A percentile compares a stretch with the other conserved stretches of the same genome.
Evolutionary conservation across 2,888 invertebrate species (phyloP).

Genomic region (Rotaria socialis): DNA sequence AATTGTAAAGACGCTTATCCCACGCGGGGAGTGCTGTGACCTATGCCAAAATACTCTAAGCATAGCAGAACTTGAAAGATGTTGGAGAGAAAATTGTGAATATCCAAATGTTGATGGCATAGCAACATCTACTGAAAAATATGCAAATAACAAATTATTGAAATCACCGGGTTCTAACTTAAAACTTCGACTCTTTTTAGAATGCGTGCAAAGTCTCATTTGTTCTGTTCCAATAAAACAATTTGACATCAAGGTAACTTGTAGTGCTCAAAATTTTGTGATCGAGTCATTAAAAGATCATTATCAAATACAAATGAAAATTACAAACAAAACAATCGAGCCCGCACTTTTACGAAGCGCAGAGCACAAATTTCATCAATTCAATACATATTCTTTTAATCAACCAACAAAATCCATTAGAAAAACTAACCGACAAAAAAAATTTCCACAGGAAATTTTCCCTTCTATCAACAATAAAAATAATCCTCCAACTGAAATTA

Average conservation of each 20-base stretch:
- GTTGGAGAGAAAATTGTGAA: neutral
- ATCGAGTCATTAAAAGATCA: neutral
- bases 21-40: too few relatives aligned
- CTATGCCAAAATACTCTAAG: neutral
- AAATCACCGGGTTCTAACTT: neutral
- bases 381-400: neutral
- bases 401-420: neutral
- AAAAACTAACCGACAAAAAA: neutral
- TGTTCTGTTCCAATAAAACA: neutral
- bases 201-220: neutral
- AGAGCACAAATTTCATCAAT: neutral
- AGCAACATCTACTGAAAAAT: neutral
- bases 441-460: too few relatives aligned
- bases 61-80: neutral
- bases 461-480: too few relatives aligned
- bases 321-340: neutral
- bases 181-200: neutral
- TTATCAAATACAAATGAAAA: neutral
- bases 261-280: neutral
- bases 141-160: neutral
- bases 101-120: neutral
- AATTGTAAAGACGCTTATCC: neutral
- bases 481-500: too few relatives aligned
- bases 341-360: neutral
- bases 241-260: neutral